Conservation (phyloP, 2,888 invertebrate genomes). For the Petrolisthes manimaculis region DNA sequence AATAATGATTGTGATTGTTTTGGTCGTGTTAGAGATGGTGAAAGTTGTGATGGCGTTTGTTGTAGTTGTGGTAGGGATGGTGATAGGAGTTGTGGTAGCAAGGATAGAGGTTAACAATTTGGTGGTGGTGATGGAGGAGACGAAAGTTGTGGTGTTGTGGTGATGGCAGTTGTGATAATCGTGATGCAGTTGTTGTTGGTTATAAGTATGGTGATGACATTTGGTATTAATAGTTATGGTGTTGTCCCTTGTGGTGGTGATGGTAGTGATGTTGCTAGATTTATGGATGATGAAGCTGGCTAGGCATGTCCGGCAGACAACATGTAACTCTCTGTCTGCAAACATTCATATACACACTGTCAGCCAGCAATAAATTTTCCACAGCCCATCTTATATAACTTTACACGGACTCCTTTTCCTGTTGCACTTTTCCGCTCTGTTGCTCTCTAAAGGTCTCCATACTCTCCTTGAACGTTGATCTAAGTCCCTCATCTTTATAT, state of each 20-base stretch:
- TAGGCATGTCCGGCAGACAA: too few relatives aligned
- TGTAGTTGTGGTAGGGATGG: background rate
- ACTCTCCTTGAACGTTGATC: too few relatives aligned
- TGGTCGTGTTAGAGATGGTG: background rate
- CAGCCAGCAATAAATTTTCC: too few relatives aligned
- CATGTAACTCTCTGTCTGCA: too few relatives aligned
- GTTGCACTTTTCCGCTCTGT: too few relatives aligned
- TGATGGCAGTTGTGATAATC: background rate
- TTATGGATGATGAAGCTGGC: background rate
- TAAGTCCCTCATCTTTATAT: too few relatives aligned
- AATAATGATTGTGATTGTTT: background rate
- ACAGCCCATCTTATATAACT: too few relatives aligned
- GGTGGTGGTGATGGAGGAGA: background rate
- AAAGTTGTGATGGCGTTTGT: background rate
- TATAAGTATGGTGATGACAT: background rate
- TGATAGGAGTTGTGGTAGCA: background rate
- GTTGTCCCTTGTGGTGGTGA: background rate
- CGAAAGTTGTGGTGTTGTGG: background rate
- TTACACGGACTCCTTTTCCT: too few relatives aligned
- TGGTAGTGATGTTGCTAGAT: background rate
- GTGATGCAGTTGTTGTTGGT: background rate
- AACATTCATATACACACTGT: too few relatives aligned
- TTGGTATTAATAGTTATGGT: background rate
- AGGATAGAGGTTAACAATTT: background rate
- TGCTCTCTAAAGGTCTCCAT: too few relatives aligned